Base-by-base conservation (phyloP, 2,113 vertebrate genomes). In the Panthera tigris region DNA sequence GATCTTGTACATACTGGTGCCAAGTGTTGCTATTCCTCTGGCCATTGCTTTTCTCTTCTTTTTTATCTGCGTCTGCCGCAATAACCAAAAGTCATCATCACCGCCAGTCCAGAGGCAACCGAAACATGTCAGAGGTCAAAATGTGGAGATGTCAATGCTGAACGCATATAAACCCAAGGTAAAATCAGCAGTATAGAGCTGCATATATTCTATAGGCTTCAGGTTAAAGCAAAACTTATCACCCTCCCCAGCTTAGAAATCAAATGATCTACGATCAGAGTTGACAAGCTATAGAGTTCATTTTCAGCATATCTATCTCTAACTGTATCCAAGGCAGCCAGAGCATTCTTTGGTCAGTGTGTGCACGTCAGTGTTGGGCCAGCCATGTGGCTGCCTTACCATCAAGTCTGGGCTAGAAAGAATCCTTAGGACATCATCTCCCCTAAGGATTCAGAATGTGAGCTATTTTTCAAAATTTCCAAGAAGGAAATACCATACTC, bases 81-180 rank as follows among this genome's bases (percentile, higher is more conserved):
- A 99, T 98, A 99, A 99, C 94, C 99, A 99, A 98, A 99, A 99
- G 98, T 98, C 99, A 0, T 98, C 99, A 0, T 99, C 99, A 3
- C 99, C 99, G 0, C 99, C 99, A 0, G 99, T 99, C 0, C 99
- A 99, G 18, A 98, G 99, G 11, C 99, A 99, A 91, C 99, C 99
- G 0, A 99, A 99, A 36, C 99, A 99, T 0, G 99, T 99, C 5
- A 98, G 99, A 8, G 99, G 99, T 0, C 99, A 99, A 89, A 99
- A 99, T 0, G 99, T 99, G 3, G 99, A 99, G 99, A 99, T 99
- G 99, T 99, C 99, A 0, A 99, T 99, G 99, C 99, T 99, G 95
- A 99, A 99, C 0, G 99, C 99, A 0, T 99, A 99, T 92, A 99
- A 99, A 96, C 99, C 99, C 52, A 99, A 99, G 99, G 99, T 99